Percentiles rank a stretch among this genome's conserved stretches.
Conservation (phyloP, 2,797 vertebrate species). For the Loriculus beryllinus region DNA sequence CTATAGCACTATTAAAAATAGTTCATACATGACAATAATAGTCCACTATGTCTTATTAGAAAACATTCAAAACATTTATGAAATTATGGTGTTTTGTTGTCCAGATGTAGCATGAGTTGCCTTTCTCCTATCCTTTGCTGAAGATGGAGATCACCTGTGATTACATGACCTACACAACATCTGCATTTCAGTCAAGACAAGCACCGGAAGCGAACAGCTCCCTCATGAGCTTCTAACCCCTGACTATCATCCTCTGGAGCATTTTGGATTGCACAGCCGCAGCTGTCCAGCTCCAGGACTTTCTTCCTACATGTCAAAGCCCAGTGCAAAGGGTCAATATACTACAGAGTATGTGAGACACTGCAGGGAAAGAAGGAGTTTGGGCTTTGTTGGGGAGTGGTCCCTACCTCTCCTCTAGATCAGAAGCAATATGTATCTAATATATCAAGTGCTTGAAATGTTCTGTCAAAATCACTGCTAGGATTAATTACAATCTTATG, state of each 20-base stretch:
- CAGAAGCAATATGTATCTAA: neutral
- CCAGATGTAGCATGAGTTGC: neutral
- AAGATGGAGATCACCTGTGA: neutral
- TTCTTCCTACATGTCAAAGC: neutral
- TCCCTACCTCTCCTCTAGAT: neutral
- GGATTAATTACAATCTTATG: neutral
- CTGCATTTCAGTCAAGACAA: neutral
- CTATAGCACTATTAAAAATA: neutral
- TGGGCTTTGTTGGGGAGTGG: neutral
- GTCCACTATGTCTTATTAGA: neutral
- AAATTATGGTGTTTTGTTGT: neutral
- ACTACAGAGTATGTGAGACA: fast-evolving
- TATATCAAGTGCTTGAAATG: neutral
- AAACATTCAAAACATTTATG: neutral
- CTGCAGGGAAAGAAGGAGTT: neutral
- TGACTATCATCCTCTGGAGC: neutral
- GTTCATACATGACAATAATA: neutral
- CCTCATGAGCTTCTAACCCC: neutral
- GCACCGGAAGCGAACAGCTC: neutral
- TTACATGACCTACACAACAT: neutral
- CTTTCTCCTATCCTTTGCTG: neutral
- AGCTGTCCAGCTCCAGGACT: neutral
- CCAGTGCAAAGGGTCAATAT: neutral
- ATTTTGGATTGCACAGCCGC: neutral
- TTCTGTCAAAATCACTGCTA: neutral